A percentile compares a stretch with the other conserved stretches of the same genome.
These are phyloP conservation scores for Hyperoplus immaculatus DNA, from an alignment of 2,797 vertebrate genomes.

Conservation along the genomic window DNA sequence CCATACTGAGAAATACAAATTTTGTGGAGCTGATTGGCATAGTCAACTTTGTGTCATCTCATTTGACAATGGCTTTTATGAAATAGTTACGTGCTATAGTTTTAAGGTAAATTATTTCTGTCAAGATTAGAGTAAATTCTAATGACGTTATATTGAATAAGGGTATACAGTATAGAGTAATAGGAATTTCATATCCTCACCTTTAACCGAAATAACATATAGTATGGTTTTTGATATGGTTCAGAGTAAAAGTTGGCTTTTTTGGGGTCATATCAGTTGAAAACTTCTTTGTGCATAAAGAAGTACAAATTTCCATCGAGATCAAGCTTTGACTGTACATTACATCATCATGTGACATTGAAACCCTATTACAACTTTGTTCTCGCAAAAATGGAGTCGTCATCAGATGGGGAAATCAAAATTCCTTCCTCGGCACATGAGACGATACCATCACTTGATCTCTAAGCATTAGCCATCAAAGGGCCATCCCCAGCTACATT, in stretches of 20 bases:
- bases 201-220: not conserved
- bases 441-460: constrained; percentile 45
- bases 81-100: no score
- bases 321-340: not conserved
- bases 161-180: no score
- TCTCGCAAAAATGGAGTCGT: constrained; percentile 21
- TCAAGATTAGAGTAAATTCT: not conserved
- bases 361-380: constrained; percentile 14
- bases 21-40: no score
- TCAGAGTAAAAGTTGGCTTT: not conserved
- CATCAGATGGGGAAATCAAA: not conserved
- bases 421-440: constrained; percentile 27
- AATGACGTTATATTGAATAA: no score
- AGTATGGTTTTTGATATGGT: not conserved
- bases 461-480: constrained; percentile 65
- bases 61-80: no score
- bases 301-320: not conserved
- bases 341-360: not conserved
- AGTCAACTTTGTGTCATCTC: no score
- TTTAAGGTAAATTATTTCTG: not conserved
- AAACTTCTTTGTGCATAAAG: not conserved
- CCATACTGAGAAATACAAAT: no score
- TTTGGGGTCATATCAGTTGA: not conserved
- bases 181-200: no score
- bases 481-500: constrained; percentile 62